Percentiles rank a stretch among this genome's conserved stretches.
Conservation (phyloP, 2,888 invertebrate species). For the Bugulina stolonifera region DNA sequence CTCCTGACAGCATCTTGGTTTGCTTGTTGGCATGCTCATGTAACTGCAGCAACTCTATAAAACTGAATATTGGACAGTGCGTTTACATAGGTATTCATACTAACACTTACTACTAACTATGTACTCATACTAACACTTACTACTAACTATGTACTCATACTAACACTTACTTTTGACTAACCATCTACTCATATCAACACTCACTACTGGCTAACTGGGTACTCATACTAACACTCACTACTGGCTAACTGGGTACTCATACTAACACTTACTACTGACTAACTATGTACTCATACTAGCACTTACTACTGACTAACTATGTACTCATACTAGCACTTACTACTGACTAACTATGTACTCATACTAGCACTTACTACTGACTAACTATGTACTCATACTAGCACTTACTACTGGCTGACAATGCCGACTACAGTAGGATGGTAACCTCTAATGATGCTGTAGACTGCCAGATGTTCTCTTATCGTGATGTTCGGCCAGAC, state of each 20-base stretch:
- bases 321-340: constrained; percentile 36
- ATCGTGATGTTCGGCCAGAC: constrained; percentile 79
- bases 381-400: constrained; percentile 29
- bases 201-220: constrained; percentile 39
- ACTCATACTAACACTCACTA: constrained; percentile 37
- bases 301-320: constrained; percentile 38
- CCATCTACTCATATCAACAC: no score
- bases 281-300: constrained; percentile 27
- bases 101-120: no score
- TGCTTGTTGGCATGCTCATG: constrained; percentile 73
- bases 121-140: no score
- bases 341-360: constrained; percentile 33
- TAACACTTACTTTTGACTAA: no score
- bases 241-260: constrained; percentile 33
- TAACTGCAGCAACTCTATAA: constrained; percentile 70
- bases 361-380: constrained; percentile 36
- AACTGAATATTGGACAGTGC: constrained; percentile 37
- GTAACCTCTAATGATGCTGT: constrained; percentile 77
- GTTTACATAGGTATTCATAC: no score
- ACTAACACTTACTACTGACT: constrained; percentile 37
- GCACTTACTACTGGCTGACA: constrained; percentile 38
- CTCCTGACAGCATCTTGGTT: constrained; percentile 73
- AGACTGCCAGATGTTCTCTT: constrained; percentile 73
- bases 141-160: no score
- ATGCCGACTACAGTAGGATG: constrained; percentile 48